Conservation (phyloP, 2,797 vertebrate species). For the Parambassis ranga region DNA sequence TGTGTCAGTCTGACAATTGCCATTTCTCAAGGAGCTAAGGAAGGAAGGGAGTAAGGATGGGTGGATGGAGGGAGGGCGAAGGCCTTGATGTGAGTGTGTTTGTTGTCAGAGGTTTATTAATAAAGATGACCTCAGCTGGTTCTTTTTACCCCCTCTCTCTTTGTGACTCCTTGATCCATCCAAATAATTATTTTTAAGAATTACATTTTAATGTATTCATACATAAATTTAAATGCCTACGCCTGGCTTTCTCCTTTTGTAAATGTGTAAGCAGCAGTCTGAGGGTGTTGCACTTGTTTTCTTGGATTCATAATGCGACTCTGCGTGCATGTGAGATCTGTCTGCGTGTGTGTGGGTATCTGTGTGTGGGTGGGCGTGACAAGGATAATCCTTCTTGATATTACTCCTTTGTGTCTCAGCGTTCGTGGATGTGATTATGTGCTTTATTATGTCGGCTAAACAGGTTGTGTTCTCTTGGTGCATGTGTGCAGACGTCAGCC, state of each 20-base stretch:
- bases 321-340: constrained; percentile 10
- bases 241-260: not conserved
- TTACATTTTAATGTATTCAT: constrained; percentile 1
- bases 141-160: not conserved
- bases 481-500: constrained; percentile 36
- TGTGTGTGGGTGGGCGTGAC: constrained; percentile 15
- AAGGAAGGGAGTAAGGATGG: constrained; percentile 35
- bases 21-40: constrained; percentile 65
- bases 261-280: not conserved
- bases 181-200: constrained; percentile 31
- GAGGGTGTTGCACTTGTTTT: constrained; percentile 15
- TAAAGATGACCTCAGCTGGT: constrained; percentile 81
- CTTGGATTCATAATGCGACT: constrained; percentile 10
- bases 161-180: constrained; percentile 3
- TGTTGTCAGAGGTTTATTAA: constrained; percentile 81
- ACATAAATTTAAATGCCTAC: not conserved
- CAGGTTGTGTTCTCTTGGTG: constrained; percentile 39
- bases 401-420: constrained; percentile 63
- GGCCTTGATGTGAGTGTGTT: constrained; percentile 69
- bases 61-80: constrained; percentile 38
- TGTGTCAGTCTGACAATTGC: constrained; percentile 66
- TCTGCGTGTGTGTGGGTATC: constrained; percentile 1
- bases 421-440: constrained; percentile 61
- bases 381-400: constrained; percentile 66
- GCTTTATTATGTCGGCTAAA: constrained; percentile 55